Evolutionary conservation across 2,888 invertebrate genomes (phyloP).

Genomic region (Meghimatium bilineatum): DNA sequence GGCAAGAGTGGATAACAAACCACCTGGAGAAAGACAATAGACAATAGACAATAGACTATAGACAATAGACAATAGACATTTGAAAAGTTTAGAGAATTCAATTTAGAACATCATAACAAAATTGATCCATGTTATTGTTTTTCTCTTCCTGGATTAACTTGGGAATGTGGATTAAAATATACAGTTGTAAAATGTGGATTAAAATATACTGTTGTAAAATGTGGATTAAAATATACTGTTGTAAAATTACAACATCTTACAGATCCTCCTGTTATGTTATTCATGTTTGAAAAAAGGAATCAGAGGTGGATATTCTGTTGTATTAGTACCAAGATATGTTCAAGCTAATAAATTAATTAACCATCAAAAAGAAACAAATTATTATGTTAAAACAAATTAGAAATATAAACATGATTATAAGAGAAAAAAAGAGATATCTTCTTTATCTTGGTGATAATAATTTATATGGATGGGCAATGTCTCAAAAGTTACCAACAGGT

Average conservation of each 20-base stretch:
- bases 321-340: conserved; percentile 15
- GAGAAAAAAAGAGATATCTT: conserved; percentile 4
- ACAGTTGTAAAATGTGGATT: conserved; percentile 4
- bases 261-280: neutral
- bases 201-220: too few species aligned
- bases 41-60: too few species aligned
- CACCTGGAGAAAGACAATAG: too few species aligned
- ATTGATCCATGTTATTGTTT: conserved; percentile 30
- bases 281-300: conserved; percentile 23
- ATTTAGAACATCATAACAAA: neutral
- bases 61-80: conserved; percentile 16
- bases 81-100: conserved; percentile 33
- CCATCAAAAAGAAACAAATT: neutral
- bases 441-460: conserved; percentile 30
- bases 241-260: too few species aligned
- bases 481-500: conserved; percentile 18
- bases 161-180: conserved; percentile 29
- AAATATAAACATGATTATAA: neutral
- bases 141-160: conserved; percentile 20
- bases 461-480: conserved; percentile 29
- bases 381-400: neutral
- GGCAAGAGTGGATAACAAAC: too few species aligned
- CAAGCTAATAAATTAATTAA: neutral
- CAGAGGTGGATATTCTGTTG: conserved; percentile 12
- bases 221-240: too few species aligned